Percentiles rank a stretch among this genome's conserved stretches.
Conservation (phyloP, 1,140 invertebrate species). For the Bemisia tabaci region DNA sequence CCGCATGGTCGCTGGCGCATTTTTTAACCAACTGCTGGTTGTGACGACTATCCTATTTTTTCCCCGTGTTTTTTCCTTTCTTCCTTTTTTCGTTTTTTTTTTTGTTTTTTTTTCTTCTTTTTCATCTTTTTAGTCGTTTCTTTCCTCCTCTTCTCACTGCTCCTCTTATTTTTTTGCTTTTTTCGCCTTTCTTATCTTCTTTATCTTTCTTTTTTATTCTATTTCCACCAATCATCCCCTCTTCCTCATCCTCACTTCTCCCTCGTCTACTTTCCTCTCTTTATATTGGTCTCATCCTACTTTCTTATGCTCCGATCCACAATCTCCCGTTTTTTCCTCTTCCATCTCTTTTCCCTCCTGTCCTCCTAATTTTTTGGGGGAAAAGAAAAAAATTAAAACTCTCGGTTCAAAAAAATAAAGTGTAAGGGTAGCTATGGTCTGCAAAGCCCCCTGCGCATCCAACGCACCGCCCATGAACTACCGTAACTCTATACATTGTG, state of each 20-base stretch:
- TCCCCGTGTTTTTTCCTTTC: neutral
- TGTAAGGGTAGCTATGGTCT: too few relatives aligned
- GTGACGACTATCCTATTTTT: too few relatives aligned
- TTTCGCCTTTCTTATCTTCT: neutral
- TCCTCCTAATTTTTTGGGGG: too few relatives aligned
- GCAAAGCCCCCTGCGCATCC: too few relatives aligned
- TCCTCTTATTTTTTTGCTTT: neutral
- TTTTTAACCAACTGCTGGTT: too few relatives aligned
- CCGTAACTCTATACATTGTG: too few relatives aligned
- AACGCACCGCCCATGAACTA: too few relatives aligned
- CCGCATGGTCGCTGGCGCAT: too few relatives aligned
- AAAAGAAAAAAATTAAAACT: too few relatives aligned
- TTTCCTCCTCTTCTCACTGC: neutral
- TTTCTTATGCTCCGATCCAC: neutral
- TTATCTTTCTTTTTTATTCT: neutral
- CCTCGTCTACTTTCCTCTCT: neutral
- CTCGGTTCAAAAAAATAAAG: too few relatives aligned
- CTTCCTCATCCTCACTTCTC: neutral
- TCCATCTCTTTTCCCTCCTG: neutral
- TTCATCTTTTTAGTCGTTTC: neutral
- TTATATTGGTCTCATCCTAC: neutral
- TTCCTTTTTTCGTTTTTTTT: neutral
- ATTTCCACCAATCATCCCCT: neutral
- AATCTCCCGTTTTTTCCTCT: neutral
- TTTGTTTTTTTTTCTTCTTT: neutral